These are phyloP conservation scores for Eriocheir sinensis DNA, from an alignment of 1,140 invertebrate species.

Conservation along the genomic window DNA sequence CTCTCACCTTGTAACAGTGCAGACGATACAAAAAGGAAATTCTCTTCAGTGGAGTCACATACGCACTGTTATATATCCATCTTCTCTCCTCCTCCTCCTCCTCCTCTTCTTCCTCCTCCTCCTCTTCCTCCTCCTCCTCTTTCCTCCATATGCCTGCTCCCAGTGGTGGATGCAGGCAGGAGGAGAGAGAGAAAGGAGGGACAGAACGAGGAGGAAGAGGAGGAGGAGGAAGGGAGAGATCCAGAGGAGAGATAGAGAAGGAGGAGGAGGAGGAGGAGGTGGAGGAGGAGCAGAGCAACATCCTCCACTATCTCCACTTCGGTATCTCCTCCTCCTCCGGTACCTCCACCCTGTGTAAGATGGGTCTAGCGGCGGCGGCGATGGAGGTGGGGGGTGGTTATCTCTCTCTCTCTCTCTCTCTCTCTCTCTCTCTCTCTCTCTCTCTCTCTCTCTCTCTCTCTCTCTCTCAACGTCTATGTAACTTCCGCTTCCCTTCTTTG, in stretches of 20 bases:
- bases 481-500: not conserved
- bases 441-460: not conserved
- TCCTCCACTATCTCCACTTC: too few species aligned
- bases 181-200: not conserved
- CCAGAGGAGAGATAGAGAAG: too few species aligned
- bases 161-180: not conserved
- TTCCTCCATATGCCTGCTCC: too few species aligned
- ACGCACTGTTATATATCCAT: constrained; percentile 63
- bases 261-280: too few species aligned
- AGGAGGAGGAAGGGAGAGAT: not conserved
- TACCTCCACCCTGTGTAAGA: too few species aligned
- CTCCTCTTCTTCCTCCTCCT: not conserved
- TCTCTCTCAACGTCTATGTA: not conserved
- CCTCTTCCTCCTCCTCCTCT: not conserved
- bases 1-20: constrained; percentile 65
- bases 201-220: not conserved
- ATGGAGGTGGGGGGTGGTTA: too few species aligned
- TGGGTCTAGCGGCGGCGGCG: too few species aligned
- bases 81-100: not conserved
- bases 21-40: constrained; percentile 65
- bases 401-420: too few species aligned
- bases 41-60: constrained; percentile 68
- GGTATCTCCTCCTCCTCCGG: too few species aligned
- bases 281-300: constrained; percentile 30
- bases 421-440: not conserved